Evolutionary conservation across 2,888 invertebrate species (phyloP).

Genomic region (Arctia plantaginis): DNA sequence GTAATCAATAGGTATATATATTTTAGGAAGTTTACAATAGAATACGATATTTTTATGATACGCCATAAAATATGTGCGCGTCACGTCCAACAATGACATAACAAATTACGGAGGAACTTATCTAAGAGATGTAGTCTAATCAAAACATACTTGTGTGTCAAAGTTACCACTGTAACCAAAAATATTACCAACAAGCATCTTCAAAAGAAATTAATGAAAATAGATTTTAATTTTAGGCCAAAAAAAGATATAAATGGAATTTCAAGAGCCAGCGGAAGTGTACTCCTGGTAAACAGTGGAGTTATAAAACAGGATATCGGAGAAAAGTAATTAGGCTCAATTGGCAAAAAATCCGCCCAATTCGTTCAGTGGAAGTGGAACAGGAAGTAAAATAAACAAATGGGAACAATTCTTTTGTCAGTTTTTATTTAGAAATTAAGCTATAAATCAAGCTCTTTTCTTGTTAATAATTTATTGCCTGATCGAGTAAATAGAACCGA

Average conservation of each 20-base stretch:
- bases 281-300: neutral
- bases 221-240: neutral
- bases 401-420: neutral
- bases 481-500: neutral
- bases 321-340: constrained; percentile 9
- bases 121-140: too few species aligned
- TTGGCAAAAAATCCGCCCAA: constrained; percentile 7
- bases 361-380: neutral
- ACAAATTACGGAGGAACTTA: too few species aligned
- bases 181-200: neutral
- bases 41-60: too few species aligned
- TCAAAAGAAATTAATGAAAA: neutral
- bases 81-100: too few species aligned
- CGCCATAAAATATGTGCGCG: too few species aligned
- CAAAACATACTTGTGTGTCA: too few species aligned
- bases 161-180: too few species aligned
- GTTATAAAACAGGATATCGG: constrained; percentile 7
- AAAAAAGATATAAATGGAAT: neutral
- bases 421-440: neutral
- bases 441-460: neutral
- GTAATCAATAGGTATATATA: too few species aligned
- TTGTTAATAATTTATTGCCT: neutral
- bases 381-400: neutral
- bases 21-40: too few species aligned
- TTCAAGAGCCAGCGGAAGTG: neutral